These are phyloP conservation scores for Adelges cooleyi DNA, from an alignment of 1,140 invertebrate species.

Conservation along the genomic window DNA sequence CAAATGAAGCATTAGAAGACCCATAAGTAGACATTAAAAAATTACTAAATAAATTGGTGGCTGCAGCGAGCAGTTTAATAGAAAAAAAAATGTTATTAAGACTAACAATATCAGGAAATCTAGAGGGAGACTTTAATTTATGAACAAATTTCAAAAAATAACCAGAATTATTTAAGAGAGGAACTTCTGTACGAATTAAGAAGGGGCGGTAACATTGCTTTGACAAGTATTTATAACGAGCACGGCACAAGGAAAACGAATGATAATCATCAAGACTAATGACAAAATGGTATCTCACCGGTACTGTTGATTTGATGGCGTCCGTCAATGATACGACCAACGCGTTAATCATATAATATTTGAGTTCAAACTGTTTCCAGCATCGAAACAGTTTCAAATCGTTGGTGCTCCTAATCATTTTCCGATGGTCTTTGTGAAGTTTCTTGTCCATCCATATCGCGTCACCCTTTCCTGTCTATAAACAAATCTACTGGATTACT, in stretches of 20 bases:
- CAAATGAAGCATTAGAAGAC: no score
- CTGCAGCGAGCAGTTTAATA: no score
- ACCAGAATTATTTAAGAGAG: not conserved
- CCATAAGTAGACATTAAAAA: no score
- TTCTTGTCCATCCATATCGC: not conserved
- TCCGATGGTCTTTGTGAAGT: not conserved
- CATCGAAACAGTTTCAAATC: not conserved
- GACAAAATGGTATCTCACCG: not conserved
- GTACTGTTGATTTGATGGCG: not conserved
- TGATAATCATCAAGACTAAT: not conserved
- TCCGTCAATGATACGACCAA: not conserved
- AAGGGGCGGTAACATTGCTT: not conserved
- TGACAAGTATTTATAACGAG: not conserved
- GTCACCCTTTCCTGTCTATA: no score
- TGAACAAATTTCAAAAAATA: not conserved
- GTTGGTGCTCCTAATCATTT: not conserved
- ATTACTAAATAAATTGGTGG: no score
- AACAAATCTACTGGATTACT: no score
- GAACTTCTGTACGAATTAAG: not conserved
- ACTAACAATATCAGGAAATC: no score
- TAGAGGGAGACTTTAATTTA: no score
- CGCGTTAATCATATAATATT: not conserved
- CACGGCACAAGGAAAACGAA: not conserved
- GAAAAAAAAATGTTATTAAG: no score
- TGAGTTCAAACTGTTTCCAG: not conserved